Evolutionary conservation across 2,797 vertebrate genomes (phyloP).

Genomic region (Triplophysa bombifrons): DNA sequence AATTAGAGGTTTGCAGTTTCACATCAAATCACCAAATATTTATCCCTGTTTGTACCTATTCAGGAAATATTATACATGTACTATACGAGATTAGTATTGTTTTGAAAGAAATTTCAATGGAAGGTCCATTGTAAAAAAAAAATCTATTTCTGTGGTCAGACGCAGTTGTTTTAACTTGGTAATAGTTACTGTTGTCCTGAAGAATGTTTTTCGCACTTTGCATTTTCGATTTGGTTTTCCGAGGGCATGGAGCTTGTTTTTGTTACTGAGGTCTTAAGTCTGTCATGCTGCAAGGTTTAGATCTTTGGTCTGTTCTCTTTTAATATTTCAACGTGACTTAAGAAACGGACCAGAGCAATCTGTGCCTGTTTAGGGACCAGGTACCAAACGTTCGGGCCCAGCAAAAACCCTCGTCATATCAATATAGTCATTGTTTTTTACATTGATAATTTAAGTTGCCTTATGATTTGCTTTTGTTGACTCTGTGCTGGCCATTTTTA

Average conservation of each 20-base stretch:
- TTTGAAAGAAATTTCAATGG: slow-evolving; percentile 42
- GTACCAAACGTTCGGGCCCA: slow-evolving; percentile 4
- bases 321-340: neutral
- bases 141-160: slow-evolving; percentile 22
- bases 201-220: slow-evolving; percentile 55
- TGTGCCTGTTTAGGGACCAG: slow-evolving; percentile 62
- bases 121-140: slow-evolving; percentile 50
- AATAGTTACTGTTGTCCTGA: slow-evolving; percentile 47
- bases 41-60: slow-evolving; percentile 55
- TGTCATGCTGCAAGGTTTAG: slow-evolving; percentile 8
- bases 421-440: slow-evolving; percentile 19
- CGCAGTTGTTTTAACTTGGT: slow-evolving; percentile 49
- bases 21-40: slow-evolving; percentile 53
- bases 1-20: slow-evolving; percentile 51
- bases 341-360: slow-evolving; percentile 63
- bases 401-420: slow-evolving; percentile 44
- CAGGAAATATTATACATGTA: slow-evolving; percentile 51
- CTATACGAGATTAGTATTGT: slow-evolving; percentile 51
- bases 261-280: slow-evolving; percentile 32
- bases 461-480: slow-evolving; percentile 50
- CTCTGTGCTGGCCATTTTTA: slow-evolving; percentile 37
- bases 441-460: slow-evolving; percentile 49
- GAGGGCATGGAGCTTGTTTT: slow-evolving; percentile 44
- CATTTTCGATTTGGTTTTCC: slow-evolving; percentile 39
- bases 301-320: slow-evolving; percentile 27